Evolutionary conservation across 2,888 invertebrate genomes (phyloP).

Genomic region (Nomada ruficornis): DNA sequence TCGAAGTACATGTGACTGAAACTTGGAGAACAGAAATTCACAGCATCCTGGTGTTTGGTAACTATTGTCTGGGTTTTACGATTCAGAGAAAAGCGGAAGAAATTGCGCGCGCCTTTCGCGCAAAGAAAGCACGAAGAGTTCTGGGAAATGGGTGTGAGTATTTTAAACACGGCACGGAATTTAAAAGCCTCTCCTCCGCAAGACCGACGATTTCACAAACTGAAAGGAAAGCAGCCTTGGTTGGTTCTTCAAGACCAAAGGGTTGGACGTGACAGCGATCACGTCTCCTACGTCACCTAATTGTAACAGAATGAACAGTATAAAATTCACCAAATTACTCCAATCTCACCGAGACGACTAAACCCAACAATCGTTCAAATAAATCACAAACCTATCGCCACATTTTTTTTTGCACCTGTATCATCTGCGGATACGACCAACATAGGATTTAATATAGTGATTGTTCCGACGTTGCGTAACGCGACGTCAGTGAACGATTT

Average conservation of each 20-base stretch:
- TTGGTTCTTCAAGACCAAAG: background rate
- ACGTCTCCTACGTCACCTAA: background rate
- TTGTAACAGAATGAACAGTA: too few relatives aligned
- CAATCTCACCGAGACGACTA: too few relatives aligned
- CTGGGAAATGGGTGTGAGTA: background rate
- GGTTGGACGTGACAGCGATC: conserved; percentile 22
- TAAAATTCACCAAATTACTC: background rate
- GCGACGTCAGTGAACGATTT: conserved; percentile 5
- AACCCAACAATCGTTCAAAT: too few relatives aligned
- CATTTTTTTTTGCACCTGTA: conserved; percentile 54
- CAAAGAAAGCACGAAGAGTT: background rate
- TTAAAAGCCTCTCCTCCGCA: background rate
- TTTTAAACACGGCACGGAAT: background rate
- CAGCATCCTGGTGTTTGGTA: background rate
- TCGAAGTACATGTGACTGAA: too few relatives aligned
- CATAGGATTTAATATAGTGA: conserved; percentile 6
- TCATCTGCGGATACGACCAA: conserved; percentile 33
- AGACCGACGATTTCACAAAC: background rate
- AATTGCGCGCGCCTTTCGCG: background rate
- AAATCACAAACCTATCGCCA: background rate
- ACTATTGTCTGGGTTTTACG: background rate
- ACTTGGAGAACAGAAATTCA: too few relatives aligned
- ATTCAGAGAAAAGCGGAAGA: background rate
- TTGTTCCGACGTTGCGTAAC: conserved; percentile 8
- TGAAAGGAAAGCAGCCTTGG: conserved; percentile 36